Base-by-base conservation (phyloP, 2,888 invertebrate species). In the Apocheima hispidaria region DNA sequence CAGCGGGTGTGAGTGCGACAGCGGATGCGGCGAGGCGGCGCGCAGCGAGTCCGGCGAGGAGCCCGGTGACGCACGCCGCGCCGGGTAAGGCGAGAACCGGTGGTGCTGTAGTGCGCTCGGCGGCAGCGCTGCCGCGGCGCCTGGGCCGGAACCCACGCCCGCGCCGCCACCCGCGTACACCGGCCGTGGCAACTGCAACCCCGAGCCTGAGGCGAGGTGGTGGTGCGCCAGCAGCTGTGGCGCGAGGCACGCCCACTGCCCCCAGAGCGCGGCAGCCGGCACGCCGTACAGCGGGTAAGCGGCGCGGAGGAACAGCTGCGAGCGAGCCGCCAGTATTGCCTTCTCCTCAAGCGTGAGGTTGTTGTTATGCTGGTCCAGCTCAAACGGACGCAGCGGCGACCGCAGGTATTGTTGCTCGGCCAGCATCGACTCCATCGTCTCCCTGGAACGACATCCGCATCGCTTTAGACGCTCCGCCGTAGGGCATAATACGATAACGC, bases 371-470 rank as follows among this genome's bases (percentile, higher is more conserved):
- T 94, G 94, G 69, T 97, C 96, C 78, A 96, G 89, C 72, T 94
- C 95, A 76, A 96, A 95, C 35, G 96, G 96, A 51, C 96, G 94
- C 72, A 96, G 90, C 2, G 96, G 96, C 51, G 96, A 95, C 48
- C 97, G 95, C 68, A 97, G 93, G 74, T 97, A 95, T 74, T 97
- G 96, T 87, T 97, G 97, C 80, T 97, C 97, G 41, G 96, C 96
- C 76, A 97, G 86, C 96, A 97, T 96, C 54, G 96, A 96, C 87
- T 97, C 97, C 97, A 97, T 97, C 60, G 97, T 97, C 91, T 97
- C 97, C 89, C 97, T 97, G 95, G 72, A 90, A 92, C 67, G 75
- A 72, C 59, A 76, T 63, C 73, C 66, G 70, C 28, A 57, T 12
- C 54, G 61, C 20, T 65, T 58, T 73, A 72, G 66, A 74, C 51